These are phyloP conservation scores for Dromaius novaehollandiae DNA, from an alignment of 2,113 vertebrate genomes.

Conservation along the genomic window DNA sequence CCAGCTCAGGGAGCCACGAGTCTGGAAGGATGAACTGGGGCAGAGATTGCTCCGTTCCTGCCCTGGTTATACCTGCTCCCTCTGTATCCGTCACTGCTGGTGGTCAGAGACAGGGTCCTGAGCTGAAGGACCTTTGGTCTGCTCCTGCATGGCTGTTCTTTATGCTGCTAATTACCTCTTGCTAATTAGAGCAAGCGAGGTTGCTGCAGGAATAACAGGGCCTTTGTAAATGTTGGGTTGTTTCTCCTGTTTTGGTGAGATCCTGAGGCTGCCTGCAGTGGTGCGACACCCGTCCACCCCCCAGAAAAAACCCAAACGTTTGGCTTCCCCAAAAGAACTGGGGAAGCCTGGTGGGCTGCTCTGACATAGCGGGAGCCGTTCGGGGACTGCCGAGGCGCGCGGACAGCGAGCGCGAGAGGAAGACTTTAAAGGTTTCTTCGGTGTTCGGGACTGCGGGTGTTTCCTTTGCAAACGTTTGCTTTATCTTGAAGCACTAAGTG, in stretches of 20 bases:
- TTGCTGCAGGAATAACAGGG: not conserved
- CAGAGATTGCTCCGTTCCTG: not conserved
- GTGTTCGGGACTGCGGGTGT: fast-evolving
- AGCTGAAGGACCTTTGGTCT: not conserved
- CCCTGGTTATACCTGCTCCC: not conserved
- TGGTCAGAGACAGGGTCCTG: not conserved
- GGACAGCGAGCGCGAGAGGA: not conserved
- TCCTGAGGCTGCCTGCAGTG: not conserved
- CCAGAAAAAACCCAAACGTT: not conserved
- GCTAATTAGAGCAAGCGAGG: not conserved
- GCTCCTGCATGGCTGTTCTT: not conserved
- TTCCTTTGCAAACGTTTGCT: not conserved
- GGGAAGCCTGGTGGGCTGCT: not conserved
- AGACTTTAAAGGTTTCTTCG: not conserved
- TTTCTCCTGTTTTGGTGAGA: not conserved
- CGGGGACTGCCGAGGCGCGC: not conserved
- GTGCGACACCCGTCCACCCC: not conserved
- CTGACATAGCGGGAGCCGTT: too few species aligned
- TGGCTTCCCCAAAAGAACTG: fast-evolving
- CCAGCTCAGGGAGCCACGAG: fast-evolving
- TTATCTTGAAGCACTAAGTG: not conserved
- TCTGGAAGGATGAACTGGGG: not conserved
- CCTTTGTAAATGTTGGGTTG: not conserved
- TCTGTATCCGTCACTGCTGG: not conserved
- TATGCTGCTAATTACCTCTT: not conserved